Conservation (phyloP, 2,888 invertebrate species). For the Polymixis lichenea region DNA sequence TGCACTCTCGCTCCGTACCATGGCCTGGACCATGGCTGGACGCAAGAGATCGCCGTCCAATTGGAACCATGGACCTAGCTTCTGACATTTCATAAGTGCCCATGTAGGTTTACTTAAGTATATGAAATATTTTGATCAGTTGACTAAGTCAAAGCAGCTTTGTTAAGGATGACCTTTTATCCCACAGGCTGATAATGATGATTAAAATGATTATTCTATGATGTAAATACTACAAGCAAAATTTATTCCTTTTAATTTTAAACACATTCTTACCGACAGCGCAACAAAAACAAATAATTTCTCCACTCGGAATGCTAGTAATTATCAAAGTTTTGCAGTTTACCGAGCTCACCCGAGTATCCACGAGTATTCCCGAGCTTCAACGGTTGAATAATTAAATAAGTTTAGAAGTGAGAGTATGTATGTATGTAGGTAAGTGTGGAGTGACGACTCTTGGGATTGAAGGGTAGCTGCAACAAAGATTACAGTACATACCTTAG, state of each 20-base stretch:
- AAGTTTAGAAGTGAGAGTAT: constrained; percentile 65
- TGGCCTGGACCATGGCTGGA: no score
- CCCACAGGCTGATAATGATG: not conserved
- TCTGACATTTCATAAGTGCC: no score
- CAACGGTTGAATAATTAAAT: constrained; percentile 71
- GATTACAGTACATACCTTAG: constrained; percentile 1
- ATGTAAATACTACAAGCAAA: not conserved
- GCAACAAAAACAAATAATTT: constrained; percentile 57
- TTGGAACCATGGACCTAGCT: no score
- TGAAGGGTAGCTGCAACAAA: constrained; percentile 11
- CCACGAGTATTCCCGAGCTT: constrained; percentile 36
- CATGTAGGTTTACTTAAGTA: no score
- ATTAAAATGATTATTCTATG: not conserved
- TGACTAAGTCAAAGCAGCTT: not conserved
- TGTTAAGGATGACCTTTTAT: not conserved
- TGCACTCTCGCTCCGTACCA: no score
- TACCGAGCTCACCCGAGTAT: constrained; percentile 44
- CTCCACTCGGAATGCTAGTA: constrained; percentile 50
- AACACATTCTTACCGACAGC: constrained; percentile 28
- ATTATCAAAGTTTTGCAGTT: constrained; percentile 61
- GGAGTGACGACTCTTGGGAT: constrained; percentile 44
- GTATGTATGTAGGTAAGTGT: constrained; percentile 24
- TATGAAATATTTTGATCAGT: not conserved
- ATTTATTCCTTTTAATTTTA: constrained; percentile 9
- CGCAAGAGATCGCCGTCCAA: no score